These are phyloP conservation scores for Mylabris phalerata DNA, from an alignment of 1,140 invertebrate species.

Conservation along the genomic window DNA sequence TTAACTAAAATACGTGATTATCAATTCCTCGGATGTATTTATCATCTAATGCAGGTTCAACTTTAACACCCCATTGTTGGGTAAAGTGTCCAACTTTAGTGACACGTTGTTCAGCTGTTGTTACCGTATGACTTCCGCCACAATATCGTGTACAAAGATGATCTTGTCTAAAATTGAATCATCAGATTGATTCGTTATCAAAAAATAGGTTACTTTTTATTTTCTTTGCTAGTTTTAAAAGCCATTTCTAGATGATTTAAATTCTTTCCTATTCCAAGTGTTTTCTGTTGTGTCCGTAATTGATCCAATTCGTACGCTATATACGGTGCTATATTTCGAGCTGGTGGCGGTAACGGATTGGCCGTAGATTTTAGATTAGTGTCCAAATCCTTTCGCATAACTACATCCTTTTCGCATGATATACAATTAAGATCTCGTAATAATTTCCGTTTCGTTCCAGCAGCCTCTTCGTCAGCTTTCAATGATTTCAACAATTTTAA, in stretches of 20 bases:
- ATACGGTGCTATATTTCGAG: slow-evolving; percentile 54
- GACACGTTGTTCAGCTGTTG: slow-evolving; percentile 58
- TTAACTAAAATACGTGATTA: slow-evolving; percentile 34
- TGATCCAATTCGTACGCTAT: slow-evolving; percentile 60
- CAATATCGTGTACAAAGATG: slow-evolving; percentile 63
- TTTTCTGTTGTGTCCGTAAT: slow-evolving; percentile 50
- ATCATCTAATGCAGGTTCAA: slow-evolving; percentile 44
- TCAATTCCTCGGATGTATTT: slow-evolving; percentile 48
- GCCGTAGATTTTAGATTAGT: slow-evolving; percentile 42
- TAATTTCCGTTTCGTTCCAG: slow-evolving; percentile 50
- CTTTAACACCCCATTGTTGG: slow-evolving; percentile 54
- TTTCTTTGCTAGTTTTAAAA: slow-evolving; percentile 18
- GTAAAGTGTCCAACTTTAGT: slow-evolving; percentile 53
- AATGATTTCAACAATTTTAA: slow-evolving; percentile 50
- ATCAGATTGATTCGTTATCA: slow-evolving; percentile 1
- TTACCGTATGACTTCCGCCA: slow-evolving; percentile 63
- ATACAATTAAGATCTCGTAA: slow-evolving; percentile 60
- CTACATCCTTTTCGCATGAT: slow-evolving; percentile 63
- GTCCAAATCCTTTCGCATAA: slow-evolving; percentile 56
- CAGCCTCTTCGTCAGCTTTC: slow-evolving; percentile 58
- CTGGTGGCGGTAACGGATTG: slow-evolving; percentile 43
- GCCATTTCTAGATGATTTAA: slow-evolving; percentile 41
- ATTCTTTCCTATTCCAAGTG: slow-evolving; percentile 40
- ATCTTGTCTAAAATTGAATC: slow-evolving; percentile 37
- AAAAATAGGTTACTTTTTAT: background rate